Percentiles rank a stretch among this genome's conserved stretches.
These are phyloP conservation scores for Drosophila lini DNA, from an alignment of 1,140 invertebrate genomes.

Conservation along the genomic window DNA sequence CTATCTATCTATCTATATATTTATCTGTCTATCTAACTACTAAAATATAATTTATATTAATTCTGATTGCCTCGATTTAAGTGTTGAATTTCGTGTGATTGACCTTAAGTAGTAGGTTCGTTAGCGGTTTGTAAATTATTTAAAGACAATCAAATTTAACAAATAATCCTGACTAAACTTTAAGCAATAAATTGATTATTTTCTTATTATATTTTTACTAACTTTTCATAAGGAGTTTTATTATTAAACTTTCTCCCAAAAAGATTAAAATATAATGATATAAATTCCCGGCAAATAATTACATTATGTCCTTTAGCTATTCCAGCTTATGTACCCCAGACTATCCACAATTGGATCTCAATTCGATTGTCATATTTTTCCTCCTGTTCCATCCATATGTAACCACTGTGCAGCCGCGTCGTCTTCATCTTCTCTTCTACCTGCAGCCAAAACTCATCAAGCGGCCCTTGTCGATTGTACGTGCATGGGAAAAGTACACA, in stretches of 20 bases:
- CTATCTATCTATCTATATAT: no score
- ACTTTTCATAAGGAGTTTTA: background rate
- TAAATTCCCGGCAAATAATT: background rate
- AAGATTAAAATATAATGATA: no score
- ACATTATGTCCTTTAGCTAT: background rate
- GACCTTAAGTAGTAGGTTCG: no score
- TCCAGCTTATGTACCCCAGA: background rate
- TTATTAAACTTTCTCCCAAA: background rate
- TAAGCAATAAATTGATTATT: no score
- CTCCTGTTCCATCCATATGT: background rate
- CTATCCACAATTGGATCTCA: background rate
- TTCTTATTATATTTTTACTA: no score
- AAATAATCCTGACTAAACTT: background rate
- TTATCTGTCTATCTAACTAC: background rate
- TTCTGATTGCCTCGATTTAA: no score
- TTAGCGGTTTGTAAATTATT: no score
- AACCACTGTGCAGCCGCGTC: conserved; percentile 53
- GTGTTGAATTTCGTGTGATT: no score
- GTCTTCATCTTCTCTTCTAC: conserved; percentile 72
- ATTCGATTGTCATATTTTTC: background rate
- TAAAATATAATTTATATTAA: no score
- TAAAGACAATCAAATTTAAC: no score
- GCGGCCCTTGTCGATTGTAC: conserved; percentile 82
- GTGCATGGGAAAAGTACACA: conserved; percentile 83
- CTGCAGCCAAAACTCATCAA: conserved; percentile 82